Percentiles rank a stretch among this genome's conserved stretches.
Evolutionary conservation across 1,140 invertebrate species (phyloP).

Genomic region (Drosophila nigromelanica): DNA sequence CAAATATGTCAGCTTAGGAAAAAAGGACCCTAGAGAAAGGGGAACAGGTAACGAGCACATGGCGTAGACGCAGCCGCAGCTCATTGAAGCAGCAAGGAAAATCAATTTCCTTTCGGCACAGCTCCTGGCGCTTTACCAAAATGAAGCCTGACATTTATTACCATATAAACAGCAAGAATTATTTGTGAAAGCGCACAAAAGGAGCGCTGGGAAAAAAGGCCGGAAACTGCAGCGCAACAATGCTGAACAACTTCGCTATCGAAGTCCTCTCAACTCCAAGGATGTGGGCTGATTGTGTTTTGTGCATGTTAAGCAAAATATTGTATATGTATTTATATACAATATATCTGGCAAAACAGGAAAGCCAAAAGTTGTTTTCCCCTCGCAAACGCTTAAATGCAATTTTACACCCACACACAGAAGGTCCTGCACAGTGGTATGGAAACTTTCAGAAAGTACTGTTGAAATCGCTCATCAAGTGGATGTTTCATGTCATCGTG

Average conservation of each 20-base stretch:
- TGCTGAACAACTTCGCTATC: constrained; percentile 33
- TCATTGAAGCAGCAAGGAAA: constrained; percentile 66
- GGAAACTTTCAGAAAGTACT: not conserved
- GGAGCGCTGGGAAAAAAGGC: constrained; percentile 40
- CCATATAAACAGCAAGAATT: constrained; percentile 75
- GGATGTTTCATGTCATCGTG: constrained; percentile 6
- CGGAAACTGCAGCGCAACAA: constrained; percentile 72
- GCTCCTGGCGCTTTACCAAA: constrained; percentile 33
- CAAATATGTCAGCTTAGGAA: constrained; percentile 27
- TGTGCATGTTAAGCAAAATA: constrained; percentile 66
- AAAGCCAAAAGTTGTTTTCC: constrained; percentile 61
- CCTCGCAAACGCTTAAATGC: constrained; percentile 48
- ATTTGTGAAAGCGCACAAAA: constrained; percentile 54
- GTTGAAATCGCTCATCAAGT: not conserved
- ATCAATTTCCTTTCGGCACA: constrained; percentile 67
- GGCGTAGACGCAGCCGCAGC: constrained; percentile 22
- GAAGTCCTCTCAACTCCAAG: constrained; percentile 1
- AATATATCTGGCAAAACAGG: constrained; percentile 51
- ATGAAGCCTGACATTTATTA: constrained; percentile 76
- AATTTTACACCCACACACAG: constrained; percentile 37
- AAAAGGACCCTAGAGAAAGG: constrained; percentile 7
- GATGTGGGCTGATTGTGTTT: constrained; percentile 36
- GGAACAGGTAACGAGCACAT: not conserved
- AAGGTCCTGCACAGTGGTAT: constrained; percentile 29
- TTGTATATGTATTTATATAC: constrained; percentile 33